Evolutionary conservation across 2,888 invertebrate genomes (phyloP).

Genomic region (Drosophila atripex): DNA sequence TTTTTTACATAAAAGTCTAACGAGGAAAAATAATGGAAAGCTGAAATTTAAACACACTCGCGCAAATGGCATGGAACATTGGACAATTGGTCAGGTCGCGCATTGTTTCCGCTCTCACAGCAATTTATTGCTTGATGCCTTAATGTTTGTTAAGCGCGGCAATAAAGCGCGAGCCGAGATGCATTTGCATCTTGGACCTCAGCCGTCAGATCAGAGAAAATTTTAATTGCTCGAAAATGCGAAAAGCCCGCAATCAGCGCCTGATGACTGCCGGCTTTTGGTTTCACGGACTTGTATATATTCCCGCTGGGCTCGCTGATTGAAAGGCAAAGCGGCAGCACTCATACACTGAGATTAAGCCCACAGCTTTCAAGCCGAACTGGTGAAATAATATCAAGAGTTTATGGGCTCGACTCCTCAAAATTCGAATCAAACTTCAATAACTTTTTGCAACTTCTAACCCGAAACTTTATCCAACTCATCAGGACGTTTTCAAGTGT

Average conservation of each 20-base stretch:
- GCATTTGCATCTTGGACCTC: constrained; percentile 36
- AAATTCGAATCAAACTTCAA: not conserved
- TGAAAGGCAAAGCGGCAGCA: constrained; percentile 8
- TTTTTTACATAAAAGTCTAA: constrained; percentile 1
- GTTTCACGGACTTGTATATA: not conserved
- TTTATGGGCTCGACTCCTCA: not conserved
- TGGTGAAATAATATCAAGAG: not conserved
- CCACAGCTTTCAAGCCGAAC: not conserved
- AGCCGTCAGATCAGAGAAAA: constrained; percentile 23
- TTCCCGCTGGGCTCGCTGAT: constrained; percentile 23
- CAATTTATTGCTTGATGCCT: constrained; percentile 24
- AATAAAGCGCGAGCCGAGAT: constrained; percentile 20
- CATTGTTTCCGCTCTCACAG: constrained; percentile 28
- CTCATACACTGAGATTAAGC: not conserved
- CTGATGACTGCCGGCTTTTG: constrained; percentile 18
- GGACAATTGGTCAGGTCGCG: constrained; percentile 17
- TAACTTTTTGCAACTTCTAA: not conserved
- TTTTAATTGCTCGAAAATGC: constrained; percentile 44
- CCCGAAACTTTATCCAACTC: not conserved
- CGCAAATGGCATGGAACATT: not conserved
- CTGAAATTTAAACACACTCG: constrained; percentile 3
- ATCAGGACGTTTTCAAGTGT: not conserved
- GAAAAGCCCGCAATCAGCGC: constrained; percentile 30
- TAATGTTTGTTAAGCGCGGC: constrained; percentile 26
- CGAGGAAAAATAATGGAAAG: not conserved